Evolutionary conservation across 1,140 invertebrate genomes (phyloP).

Genomic region (Pseudomyrmex pallidus): DNA sequence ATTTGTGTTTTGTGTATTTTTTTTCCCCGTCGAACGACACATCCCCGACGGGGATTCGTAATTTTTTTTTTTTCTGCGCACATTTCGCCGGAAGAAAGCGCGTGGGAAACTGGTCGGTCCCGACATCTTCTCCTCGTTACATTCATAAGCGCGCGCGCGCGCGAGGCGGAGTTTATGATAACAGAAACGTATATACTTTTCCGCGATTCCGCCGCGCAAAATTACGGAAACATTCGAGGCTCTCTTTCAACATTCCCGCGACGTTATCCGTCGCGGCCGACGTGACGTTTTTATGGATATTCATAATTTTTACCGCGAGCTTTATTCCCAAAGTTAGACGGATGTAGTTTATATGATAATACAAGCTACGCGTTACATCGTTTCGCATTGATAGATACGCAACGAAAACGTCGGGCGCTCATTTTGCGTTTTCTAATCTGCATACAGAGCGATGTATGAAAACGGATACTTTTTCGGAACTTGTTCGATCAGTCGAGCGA

Average conservation of each 20-base stretch:
- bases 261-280: slow-evolving; percentile 38
- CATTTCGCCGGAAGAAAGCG: background rate
- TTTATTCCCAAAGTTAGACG: background rate
- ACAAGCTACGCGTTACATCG: background rate
- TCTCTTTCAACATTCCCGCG: background rate
- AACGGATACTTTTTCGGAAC: background rate
- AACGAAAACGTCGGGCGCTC: background rate
- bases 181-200: slow-evolving; percentile 21
- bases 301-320: slow-evolving; percentile 37
- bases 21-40: background rate
- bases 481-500: no score
- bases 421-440: background rate
- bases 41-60: slow-evolving; percentile 15
- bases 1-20: slow-evolving; percentile 2
- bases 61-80: background rate
- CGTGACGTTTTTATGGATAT: slow-evolving; percentile 44
- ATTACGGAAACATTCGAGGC: slow-evolving; percentile 45
- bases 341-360: background rate
- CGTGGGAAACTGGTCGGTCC: background rate
- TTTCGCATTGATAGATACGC: background rate
- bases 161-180: slow-evolving; percentile 30
- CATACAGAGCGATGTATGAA: background rate
- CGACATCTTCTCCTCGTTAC: slow-evolving; percentile 15
- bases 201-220: slow-evolving; percentile 19
- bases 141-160: background rate